Base-by-base conservation (phyloP, 2,888 invertebrate species). In the Cephus sareptanus region DNA sequence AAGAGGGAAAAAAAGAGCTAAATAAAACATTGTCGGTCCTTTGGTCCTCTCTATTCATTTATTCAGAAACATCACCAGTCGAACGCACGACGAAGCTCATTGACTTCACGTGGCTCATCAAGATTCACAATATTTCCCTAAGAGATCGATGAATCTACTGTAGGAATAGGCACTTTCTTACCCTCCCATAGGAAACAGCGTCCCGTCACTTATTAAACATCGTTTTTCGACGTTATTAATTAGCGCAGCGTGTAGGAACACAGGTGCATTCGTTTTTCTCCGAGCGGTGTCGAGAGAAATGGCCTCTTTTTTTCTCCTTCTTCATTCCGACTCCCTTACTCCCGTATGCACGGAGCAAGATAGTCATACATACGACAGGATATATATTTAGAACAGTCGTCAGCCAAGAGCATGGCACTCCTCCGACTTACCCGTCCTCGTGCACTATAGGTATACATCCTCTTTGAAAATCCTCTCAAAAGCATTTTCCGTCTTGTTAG, bases 181-280 rank as follows among this genome's bases (percentile, higher is more conserved):
- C 23, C 9, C 9, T 56, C 56, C 56, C 56, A 2, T 56, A 23
- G 56, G 56, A 23, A 56, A 56, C 71, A 71, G 31, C 71, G 13
- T 73, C 74, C 40, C 75, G 79, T 79, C 77, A 78, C 77, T 82
- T 81, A 83, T 83, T 81, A 83, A 86, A 85, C 82, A 77, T 30
- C 79, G 79, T 81, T 82, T 82, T 81, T 81, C 84, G 78, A 80
- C 79, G 77, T 81, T 81, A 83, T 86, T 85, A 83, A 85, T 84
- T 83, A 85, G 80, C 77, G 35, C 37, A 37, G 79, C 75, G 73
- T 34, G 73, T 69, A 56, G 23, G 73, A 34, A 40, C 68, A 75
- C 77, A 79, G 82, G 79, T 82, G 79, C 75, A 74, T 75, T 77
- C 75, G 75, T 56, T 79, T 79, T 78, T 79, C 71, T 70, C 71